Evolutionary conservation across 2,888 invertebrate species (phyloP).

Genomic region (Frankliniella fusca): DNA sequence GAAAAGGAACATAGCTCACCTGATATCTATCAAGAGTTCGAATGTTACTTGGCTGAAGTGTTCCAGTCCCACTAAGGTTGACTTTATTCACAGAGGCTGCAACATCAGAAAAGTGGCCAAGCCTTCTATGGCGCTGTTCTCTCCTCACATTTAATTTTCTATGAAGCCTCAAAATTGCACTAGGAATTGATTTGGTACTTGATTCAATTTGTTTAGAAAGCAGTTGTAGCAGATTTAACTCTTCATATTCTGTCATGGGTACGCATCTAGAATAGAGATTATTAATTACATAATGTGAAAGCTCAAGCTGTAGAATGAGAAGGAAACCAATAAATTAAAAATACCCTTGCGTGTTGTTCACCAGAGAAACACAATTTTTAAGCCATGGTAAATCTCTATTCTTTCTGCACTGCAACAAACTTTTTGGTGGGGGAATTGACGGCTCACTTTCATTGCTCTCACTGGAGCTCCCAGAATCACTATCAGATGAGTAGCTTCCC

Average conservation of each 20-base stretch:
- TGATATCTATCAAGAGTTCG: constrained; percentile 4
- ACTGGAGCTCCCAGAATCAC: background rate
- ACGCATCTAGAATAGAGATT: background rate
- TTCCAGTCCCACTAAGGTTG: background rate
- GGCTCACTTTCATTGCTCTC: background rate
- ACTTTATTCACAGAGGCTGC: background rate
- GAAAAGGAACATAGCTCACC: background rate
- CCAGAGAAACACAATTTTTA: background rate
- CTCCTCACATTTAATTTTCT: background rate
- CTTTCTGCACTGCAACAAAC: constrained; percentile 17
- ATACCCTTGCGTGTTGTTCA: background rate
- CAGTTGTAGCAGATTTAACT: constrained; percentile 47
- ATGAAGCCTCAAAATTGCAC: background rate
- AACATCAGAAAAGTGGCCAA: background rate
- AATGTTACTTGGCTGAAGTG: background rate
- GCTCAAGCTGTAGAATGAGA: no score
- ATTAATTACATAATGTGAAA: background rate
- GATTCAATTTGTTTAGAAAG: background rate
- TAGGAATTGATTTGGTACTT: background rate
- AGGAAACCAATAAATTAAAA: no score
- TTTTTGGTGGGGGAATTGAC: constrained; percentile 20
- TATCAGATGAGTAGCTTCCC: background rate
- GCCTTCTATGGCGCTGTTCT: background rate
- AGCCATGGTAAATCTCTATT: background rate
- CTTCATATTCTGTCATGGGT: constrained; percentile 52